phyloP scores from a whole-genome alignment of 2,888 invertebrate genomes.

The Epistrophe eligans region DNA sequence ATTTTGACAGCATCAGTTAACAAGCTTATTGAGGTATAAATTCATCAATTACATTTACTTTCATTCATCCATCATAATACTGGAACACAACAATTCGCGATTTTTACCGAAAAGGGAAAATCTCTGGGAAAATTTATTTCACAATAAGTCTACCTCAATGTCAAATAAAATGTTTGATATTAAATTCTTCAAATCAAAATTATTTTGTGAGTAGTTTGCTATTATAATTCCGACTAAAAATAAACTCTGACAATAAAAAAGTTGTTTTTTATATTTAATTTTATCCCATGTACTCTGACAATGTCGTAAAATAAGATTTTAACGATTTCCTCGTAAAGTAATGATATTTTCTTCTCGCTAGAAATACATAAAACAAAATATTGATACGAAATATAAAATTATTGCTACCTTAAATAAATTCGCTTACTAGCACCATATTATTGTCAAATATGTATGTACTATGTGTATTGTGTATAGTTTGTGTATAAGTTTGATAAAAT shows the following conservation, averaged over 20 bases:
- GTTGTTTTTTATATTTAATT: neutral
- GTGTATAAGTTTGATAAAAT: neutral
- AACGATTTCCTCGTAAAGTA: neutral
- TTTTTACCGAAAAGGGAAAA: neutral
- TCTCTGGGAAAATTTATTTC: neutral
- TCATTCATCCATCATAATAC: neutral
- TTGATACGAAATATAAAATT: neutral
- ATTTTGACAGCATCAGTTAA: too few species aligned
- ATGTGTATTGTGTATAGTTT: too few species aligned
- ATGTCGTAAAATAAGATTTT: neutral
- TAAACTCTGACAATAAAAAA: neutral
- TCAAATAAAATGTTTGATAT: slow-evolving; percentile 1
- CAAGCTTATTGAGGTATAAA: too few species aligned
- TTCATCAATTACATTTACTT: neutral
- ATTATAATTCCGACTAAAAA: neutral
- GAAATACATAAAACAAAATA: neutral
- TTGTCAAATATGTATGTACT: too few species aligned
- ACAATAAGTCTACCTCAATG: slow-evolving; percentile 1
- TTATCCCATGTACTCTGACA: neutral
- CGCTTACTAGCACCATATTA: neutral
- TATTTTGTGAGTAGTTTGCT: neutral
- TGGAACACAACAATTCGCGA: neutral
- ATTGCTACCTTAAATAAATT: slow-evolving; percentile 4
- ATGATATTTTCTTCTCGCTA: neutral
- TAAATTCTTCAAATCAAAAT: slow-evolving; percentile 2